These are phyloP conservation scores for Drosophila kuntzei DNA, from an alignment of 2,888 invertebrate species.

Conservation along the genomic window DNA sequence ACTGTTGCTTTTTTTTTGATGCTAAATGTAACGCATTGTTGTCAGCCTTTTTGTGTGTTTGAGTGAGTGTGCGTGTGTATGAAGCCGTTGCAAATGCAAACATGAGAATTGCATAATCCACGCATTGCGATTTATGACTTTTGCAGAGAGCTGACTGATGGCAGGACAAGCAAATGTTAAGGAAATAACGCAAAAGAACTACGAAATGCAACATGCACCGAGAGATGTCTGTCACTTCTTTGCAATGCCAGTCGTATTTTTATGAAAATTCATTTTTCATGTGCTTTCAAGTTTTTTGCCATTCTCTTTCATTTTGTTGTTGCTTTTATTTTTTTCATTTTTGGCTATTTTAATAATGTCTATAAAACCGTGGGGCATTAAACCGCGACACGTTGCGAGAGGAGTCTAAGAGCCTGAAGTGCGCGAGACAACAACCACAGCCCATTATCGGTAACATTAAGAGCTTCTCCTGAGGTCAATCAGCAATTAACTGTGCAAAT, in stretches of 20 bases:
- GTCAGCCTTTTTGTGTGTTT: constrained; percentile 59
- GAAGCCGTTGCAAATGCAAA: constrained; percentile 63
- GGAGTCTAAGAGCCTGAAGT: constrained; percentile 6
- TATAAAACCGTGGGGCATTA: constrained; percentile 3
- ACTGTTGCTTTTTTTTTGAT: constrained; percentile 32
- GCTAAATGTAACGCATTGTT: constrained; percentile 74
- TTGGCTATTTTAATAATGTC: constrained; percentile 26
- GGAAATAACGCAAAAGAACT: constrained; percentile 66
- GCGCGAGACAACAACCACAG: constrained; percentile 36
- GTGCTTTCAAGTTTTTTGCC: constrained; percentile 25
- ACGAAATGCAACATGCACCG: constrained; percentile 57
- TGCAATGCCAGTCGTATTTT: constrained; percentile 49
- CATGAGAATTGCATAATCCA: constrained; percentile 82
- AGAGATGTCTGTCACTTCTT: constrained; percentile 60
- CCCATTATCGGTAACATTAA: constrained; percentile 55
- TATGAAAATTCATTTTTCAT: constrained; percentile 71
- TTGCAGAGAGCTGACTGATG: constrained; percentile 73
- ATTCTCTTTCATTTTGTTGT: background rate
- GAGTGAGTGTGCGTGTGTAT: constrained; percentile 21
- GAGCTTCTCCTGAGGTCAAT: constrained; percentile 75
- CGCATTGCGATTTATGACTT: constrained; percentile 83
- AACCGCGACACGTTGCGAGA: background rate
- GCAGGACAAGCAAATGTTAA: constrained; percentile 75
- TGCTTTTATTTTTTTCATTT: background rate
- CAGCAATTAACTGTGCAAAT: constrained; percentile 78